A percentile compares a stretch with the other conserved stretches of the same genome.
These are phyloP conservation scores for Eurosta solidaginis DNA, from an alignment of 1,140 invertebrate genomes.

Conservation along the genomic window DNA sequence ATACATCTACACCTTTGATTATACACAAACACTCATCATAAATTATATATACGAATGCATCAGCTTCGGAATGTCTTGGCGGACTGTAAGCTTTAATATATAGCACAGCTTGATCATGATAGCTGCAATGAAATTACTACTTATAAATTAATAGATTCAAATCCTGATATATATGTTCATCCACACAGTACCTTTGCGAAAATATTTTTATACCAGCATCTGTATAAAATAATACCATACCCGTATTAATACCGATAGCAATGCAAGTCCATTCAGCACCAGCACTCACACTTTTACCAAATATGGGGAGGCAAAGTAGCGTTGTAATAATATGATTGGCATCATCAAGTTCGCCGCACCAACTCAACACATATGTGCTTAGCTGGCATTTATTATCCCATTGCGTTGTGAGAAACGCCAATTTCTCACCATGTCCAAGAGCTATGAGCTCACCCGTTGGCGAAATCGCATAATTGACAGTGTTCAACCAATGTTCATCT, in stretches of 20 bases:
- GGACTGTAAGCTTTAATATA: slow-evolving; percentile 83
- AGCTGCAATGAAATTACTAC: slow-evolving; percentile 41
- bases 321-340: slow-evolving; percentile 61
- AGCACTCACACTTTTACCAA: slow-evolving; percentile 48
- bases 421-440: slow-evolving; percentile 68
- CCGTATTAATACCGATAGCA: slow-evolving; percentile 82
- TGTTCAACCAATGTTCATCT: slow-evolving; percentile 75
- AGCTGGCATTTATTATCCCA: slow-evolving; percentile 64
- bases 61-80: slow-evolving; percentile 70
- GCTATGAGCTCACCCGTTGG: slow-evolving; percentile 74
- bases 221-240: slow-evolving; percentile 86
- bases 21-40: slow-evolving; percentile 78
- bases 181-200: slow-evolving; percentile 69
- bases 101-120: slow-evolving; percentile 81
- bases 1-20: slow-evolving; percentile 81
- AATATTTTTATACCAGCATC: slow-evolving; percentile 83
- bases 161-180: neutral
- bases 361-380: slow-evolving; percentile 63
- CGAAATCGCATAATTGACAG: slow-evolving; percentile 73
- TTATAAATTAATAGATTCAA: neutral
- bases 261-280: slow-evolving; percentile 90
- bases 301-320: slow-evolving; percentile 63
- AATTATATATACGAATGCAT: slow-evolving; percentile 73
- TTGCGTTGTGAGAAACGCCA: slow-evolving; percentile 70
- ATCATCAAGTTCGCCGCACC: slow-evolving; percentile 63